These are phyloP conservation scores for Pandemis cinnamomeana DNA, from an alignment of 2,888 invertebrate genomes.

Conservation along the genomic window DNA sequence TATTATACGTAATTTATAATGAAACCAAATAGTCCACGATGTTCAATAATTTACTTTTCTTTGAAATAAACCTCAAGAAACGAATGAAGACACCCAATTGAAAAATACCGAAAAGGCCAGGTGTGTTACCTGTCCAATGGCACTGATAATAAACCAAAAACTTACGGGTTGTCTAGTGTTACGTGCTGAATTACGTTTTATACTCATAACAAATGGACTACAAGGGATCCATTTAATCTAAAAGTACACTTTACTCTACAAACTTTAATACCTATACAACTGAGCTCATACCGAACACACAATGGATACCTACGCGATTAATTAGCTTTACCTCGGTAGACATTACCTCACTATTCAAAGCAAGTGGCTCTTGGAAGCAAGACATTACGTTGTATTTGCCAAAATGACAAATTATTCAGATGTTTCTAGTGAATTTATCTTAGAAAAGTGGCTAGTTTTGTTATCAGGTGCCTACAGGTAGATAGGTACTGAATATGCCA, in stretches of 20 bases:
- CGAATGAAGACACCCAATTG: too few relatives aligned
- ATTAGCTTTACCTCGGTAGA: background rate
- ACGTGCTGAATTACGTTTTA: background rate
- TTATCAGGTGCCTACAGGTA: conserved; percentile 6
- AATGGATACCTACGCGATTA: background rate
- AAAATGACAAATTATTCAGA: conserved; percentile 44
- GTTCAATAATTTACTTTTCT: too few relatives aligned
- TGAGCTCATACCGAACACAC: background rate
- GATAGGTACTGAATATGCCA: conserved; percentile 8
- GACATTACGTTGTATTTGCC: background rate
- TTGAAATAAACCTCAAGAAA: too few relatives aligned
- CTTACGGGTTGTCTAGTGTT: background rate
- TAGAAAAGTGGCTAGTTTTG: conserved; percentile 21
- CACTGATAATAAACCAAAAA: background rate
- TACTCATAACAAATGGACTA: background rate
- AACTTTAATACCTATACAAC: conserved; percentile 3
- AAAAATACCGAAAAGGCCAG: too few relatives aligned
- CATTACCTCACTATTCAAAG: background rate
- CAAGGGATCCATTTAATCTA: conserved; percentile 17
- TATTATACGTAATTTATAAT: too few relatives aligned
- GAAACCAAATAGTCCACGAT: too few relatives aligned
- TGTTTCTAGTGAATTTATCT: conserved; percentile 4
- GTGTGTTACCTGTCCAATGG: too few relatives aligned
- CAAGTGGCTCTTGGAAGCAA: background rate
- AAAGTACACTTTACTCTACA: conserved; percentile 23